Evolutionary conservation across 1,140 invertebrate species (phyloP).

Genomic region (Drosophila tristis): DNA sequence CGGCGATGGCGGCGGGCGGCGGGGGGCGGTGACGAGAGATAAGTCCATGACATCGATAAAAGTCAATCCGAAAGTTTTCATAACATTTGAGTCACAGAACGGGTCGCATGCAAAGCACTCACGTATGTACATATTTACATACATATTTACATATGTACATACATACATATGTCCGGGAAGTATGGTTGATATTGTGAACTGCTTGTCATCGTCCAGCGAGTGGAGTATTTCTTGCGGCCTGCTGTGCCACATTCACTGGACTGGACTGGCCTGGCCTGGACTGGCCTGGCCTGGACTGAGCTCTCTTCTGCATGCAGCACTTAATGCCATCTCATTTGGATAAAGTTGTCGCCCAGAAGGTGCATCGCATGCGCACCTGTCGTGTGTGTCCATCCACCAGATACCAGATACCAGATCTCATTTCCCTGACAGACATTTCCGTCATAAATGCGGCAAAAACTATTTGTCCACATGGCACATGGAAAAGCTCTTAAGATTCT

Average conservation of each 20-base stretch:
- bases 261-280: too few species aligned
- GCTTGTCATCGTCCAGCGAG: background rate
- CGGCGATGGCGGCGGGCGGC: too few species aligned
- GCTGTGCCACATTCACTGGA: background rate
- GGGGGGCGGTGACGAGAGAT: background rate
- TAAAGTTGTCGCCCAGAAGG: constrained; percentile 49
- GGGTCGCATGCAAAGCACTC: background rate
- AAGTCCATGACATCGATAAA: constrained; percentile 31
- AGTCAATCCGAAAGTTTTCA: constrained; percentile 24
- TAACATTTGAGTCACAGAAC: constrained; percentile 18
- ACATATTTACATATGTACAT: constrained; percentile 5
- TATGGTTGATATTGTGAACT: constrained; percentile 29
- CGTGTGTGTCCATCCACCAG: too few species aligned
- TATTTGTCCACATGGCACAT: constrained; percentile 22
- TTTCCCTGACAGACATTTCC: constrained; percentile 24
- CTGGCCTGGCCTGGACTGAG: background rate
- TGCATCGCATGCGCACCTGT: constrained; percentile 17
- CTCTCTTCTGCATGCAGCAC: constrained; percentile 13
- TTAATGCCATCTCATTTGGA: constrained; percentile 60
- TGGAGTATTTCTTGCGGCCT: too few species aligned
- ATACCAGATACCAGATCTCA: background rate
- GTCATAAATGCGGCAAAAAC: constrained; percentile 37
- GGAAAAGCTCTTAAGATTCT: constrained; percentile 8
- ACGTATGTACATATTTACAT: background rate
- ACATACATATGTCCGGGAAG: too few species aligned